Percentiles rank a stretch among this genome's conserved stretches.
These are phyloP conservation scores for Diloba caeruleocephala DNA, from an alignment of 2,888 invertebrate species.

Conservation along the genomic window DNA sequence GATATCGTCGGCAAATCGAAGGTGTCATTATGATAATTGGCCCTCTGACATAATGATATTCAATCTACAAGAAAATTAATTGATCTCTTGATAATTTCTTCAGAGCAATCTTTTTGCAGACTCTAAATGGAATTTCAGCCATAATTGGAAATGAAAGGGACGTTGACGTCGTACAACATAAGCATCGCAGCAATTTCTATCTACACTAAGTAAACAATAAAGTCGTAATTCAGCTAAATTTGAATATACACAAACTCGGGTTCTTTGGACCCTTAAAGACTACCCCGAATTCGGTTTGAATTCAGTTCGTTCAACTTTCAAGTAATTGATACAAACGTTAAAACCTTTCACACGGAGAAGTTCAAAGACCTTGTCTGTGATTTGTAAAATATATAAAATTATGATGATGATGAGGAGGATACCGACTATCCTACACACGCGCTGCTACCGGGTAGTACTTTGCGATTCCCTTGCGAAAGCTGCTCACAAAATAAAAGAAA, in stretches of 20 bases:
- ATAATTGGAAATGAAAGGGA: slow-evolving; percentile 30
- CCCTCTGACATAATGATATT: slow-evolving; percentile 8
- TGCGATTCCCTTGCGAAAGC: too few species aligned
- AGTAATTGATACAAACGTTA: slow-evolving; percentile 29
- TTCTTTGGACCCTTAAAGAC: slow-evolving; percentile 35
- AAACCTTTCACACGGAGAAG: slow-evolving; percentile 16
- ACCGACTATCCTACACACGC: too few species aligned
- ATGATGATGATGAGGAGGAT: slow-evolving; percentile 9
- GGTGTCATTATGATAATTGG: too few species aligned
- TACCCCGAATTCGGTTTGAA: slow-evolving; percentile 26
- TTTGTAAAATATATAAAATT: slow-evolving; percentile 11
- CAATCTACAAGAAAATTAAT: slow-evolving; percentile 2
- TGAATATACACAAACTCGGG: slow-evolving; percentile 10
- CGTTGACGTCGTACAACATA: slow-evolving; percentile 1
- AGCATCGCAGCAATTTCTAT: slow-evolving; percentile 6
- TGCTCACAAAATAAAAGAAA: too few species aligned
- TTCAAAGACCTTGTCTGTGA: slow-evolving; percentile 34
- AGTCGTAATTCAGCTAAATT: slow-evolving; percentile 22
- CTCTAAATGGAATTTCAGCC: slow-evolving; percentile 12
- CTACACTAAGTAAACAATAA: slow-evolving; percentile 12
- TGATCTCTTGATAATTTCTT: slow-evolving; percentile 1
- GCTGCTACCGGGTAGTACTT: too few species aligned
- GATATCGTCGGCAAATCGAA: too few species aligned
- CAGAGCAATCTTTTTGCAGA: slow-evolving; percentile 2
- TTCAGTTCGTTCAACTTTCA: slow-evolving; percentile 33